Evolutionary conservation across 2,888 invertebrate species (phyloP).

Genomic region (Sinhomidia bicolor): DNA sequence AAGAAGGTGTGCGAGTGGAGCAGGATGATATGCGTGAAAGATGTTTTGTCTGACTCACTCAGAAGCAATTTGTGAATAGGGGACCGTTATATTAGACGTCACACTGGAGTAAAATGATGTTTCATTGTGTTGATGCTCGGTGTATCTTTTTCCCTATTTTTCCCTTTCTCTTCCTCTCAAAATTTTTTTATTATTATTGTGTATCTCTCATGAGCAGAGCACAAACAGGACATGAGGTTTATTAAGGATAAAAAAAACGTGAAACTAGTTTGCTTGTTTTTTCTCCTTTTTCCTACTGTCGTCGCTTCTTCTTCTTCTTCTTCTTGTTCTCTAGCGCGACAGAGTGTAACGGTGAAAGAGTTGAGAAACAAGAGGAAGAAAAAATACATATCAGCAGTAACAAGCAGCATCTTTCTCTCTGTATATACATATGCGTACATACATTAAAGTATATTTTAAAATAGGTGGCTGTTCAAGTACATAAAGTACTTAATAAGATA

Average conservation of each 20-base stretch:
- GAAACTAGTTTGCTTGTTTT: conserved; percentile 13
- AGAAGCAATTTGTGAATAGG: conserved; percentile 51
- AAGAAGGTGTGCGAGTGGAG: no score
- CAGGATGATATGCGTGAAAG: not conserved
- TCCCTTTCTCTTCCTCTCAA: conserved; percentile 19
- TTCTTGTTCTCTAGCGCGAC: conserved; percentile 2
- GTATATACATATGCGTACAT: not conserved
- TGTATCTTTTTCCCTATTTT: not conserved
- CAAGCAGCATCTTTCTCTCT: not conserved
- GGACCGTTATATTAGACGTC: conserved; percentile 58
- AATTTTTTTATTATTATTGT: conserved; percentile 54
- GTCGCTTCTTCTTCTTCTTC: not conserved
- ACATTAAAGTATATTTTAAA: not conserved
- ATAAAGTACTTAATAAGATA: conserved; percentile 75
- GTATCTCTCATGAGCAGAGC: conserved; percentile 60
- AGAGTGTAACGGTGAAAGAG: conserved; percentile 12
- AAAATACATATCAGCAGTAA: not conserved
- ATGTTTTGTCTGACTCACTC: not conserved
- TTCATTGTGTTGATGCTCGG: conserved; percentile 54
- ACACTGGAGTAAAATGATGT: conserved; percentile 65
- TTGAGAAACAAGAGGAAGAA: conserved; percentile 15
- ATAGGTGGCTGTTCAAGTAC: not conserved
- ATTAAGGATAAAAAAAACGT: conserved; percentile 56
- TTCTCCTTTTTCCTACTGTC: conserved; percentile 1
- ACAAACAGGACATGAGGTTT: conserved; percentile 63